phyloP scores from a whole-genome alignment of 2,113 vertebrate species.

The Lucifuga dentata region DNA sequence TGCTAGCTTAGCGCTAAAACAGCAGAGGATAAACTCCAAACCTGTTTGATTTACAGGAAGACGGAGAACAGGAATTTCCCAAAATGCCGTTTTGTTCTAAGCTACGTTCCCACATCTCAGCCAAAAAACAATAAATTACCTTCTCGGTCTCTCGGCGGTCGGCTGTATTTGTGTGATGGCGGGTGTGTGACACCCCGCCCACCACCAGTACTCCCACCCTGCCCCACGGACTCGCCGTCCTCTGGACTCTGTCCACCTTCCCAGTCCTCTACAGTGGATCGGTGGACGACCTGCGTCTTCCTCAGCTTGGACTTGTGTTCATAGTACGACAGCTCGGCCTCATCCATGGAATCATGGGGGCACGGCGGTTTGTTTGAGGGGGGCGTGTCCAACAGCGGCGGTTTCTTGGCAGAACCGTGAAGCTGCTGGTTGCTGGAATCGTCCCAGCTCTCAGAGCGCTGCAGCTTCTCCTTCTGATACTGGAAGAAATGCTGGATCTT shows the following conservation, averaged over 20 bases:
- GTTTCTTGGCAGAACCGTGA: slow-evolving; percentile 82
- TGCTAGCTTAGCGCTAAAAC: too few species aligned
- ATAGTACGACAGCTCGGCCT: slow-evolving; percentile 91
- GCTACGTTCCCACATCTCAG: too few species aligned
- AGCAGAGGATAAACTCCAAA: too few species aligned
- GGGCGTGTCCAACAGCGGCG: slow-evolving; percentile 77
- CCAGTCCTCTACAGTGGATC: slow-evolving; percentile 40
- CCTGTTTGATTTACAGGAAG: too few species aligned
- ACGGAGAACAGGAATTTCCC: too few species aligned
- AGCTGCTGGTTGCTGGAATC: slow-evolving; percentile 78
- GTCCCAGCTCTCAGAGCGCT: slow-evolving; percentile 88
- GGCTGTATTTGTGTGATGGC: slow-evolving; percentile 28
- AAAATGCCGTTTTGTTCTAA: too few species aligned
- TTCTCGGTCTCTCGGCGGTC: slow-evolving; percentile 27
- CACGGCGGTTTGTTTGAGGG: slow-evolving; percentile 5
- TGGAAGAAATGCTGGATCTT: slow-evolving; percentile 96
- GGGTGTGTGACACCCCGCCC: not conserved
- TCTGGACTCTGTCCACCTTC: slow-evolving; percentile 34
- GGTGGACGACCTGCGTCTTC: slow-evolving; percentile 88
- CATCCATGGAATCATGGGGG: slow-evolving; percentile 66
- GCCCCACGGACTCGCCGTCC: not conserved
- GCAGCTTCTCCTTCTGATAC: slow-evolving; percentile 96
- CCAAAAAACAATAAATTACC: too few species aligned
- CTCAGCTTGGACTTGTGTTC: slow-evolving; percentile 96
- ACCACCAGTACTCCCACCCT: not conserved